Percentiles rank a stretch among this genome's conserved stretches.
phyloP scores from a whole-genome alignment of 1,140 invertebrate genomes.

The Drosophila busckii region DNA sequence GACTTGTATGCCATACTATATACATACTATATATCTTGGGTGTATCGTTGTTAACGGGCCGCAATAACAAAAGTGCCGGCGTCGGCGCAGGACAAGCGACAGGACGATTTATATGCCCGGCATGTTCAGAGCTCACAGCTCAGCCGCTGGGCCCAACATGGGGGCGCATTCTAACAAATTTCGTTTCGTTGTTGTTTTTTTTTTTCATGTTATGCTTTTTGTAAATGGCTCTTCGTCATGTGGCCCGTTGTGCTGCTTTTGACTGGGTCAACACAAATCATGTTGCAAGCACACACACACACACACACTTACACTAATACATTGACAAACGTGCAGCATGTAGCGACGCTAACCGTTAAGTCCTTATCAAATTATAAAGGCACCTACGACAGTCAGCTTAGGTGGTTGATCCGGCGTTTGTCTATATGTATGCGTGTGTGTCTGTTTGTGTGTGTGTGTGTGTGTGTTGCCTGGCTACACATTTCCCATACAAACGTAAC shows the following conservation, averaged over 20 bases:
- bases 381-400: not conserved
- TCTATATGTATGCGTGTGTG: not conserved
- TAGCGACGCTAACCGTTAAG: slow-evolving; percentile 24
- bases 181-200: no score
- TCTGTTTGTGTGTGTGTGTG: slow-evolving; percentile 1
- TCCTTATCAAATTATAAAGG: slow-evolving; percentile 40
- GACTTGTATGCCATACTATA: no score
- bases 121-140: no score
- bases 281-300: slow-evolving; percentile 22
- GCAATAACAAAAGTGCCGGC: slow-evolving; percentile 25
- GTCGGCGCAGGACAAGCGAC: slow-evolving; percentile 30
- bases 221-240: slow-evolving; percentile 17
- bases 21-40: no score
- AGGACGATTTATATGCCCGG: slow-evolving; percentile 3
- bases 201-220: no score
- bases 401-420: not conserved
- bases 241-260: slow-evolving; percentile 10
- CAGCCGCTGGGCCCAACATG: no score
- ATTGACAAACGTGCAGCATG: no score
- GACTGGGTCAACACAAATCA: slow-evolving; percentile 43
- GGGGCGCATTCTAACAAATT: no score
- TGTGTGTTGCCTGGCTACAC: slow-evolving; percentile 28
- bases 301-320: no score
- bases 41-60: slow-evolving; percentile 5
- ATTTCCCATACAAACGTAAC: slow-evolving; percentile 3